phyloP scores from a whole-genome alignment of 2,797 vertebrate species.

The Synaphobranchus kaupii region DNA sequence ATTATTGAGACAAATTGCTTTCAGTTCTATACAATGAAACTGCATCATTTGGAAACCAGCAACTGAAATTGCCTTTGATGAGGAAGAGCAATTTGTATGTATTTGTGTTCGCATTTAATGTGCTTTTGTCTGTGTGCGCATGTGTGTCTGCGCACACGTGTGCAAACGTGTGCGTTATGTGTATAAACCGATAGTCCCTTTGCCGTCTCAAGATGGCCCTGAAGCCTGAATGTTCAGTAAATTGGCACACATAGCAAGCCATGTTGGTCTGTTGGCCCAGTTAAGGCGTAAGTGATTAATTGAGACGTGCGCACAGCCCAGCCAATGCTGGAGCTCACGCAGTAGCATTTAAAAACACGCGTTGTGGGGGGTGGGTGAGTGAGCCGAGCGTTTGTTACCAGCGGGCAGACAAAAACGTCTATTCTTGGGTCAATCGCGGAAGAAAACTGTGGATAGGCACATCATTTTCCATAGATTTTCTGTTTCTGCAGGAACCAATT shows the following conservation, averaged over 20 bases:
- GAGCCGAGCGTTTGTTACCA: slow-evolving; percentile 48
- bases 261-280: not conserved
- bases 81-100: not conserved
- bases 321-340: not conserved
- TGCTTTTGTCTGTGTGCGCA: not conserved
- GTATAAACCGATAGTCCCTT: not conserved
- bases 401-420: slow-evolving; percentile 11
- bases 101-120: not conserved
- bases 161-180: not conserved
- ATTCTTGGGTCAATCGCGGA: not conserved
- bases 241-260: not conserved
- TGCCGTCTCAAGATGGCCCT: not conserved
- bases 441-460: not conserved
- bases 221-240: not conserved
- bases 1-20: not conserved
- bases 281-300: not conserved
- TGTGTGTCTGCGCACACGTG: not conserved
- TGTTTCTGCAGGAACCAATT: not conserved
- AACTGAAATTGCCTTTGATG: not conserved
- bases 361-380: slow-evolving; percentile 52
- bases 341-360: slow-evolving; percentile 57
- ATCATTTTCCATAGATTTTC: not conserved
- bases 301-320: not conserved
- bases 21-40: not conserved
- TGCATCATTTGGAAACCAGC: not conserved